Base-by-base conservation (phyloP, 2,113 vertebrate species). In the Ciconia maguari region DNA sequence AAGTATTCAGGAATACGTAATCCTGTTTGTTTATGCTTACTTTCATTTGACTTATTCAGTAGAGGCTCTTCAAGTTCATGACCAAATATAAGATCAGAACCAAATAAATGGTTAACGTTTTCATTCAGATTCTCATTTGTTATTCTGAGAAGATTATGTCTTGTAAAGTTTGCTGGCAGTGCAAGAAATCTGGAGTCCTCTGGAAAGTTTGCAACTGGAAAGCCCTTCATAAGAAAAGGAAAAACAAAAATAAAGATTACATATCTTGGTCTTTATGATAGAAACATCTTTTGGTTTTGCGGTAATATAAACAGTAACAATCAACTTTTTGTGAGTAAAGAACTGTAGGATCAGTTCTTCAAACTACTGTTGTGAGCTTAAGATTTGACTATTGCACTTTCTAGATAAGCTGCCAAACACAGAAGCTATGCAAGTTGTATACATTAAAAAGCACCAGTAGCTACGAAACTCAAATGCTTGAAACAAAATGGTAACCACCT, bases 11-110 rank as follows among this genome's bases (percentile, higher is more conserved):
- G 69, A 78, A 57, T 41, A 36, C 9, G 18, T 78, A 65, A 70
- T 91, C 26, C 34, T 69, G 9, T 84, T 86, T 54, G 75, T 96
- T 97, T 94, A 97, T 94, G 83, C 96, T 97, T 87, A 80, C 61
- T 93, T 89, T 98, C 97, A 87, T 89, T 85, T 54, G 77, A 84
- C 55, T 97, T 95, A n/a, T 83, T 97, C 62, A 54, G 86, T 42
- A 94, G 94, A 90, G 72, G 91, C 68, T 98, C 98, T 38, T 99
- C 98, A 66, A 95, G 38, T 71, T 97, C 94, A 86, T 91, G 87
- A 83, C 91, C 94, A 80, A 98, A 83, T 66, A 89, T 54, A 72
- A 97, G 83, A 75, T 98, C 95, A 30, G 97, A 91, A 34, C 90
- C 92, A 78, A 98, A 84, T 15, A 97, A 95, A 95, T 93, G 96